Evolutionary conservation across 2,888 invertebrate genomes (phyloP), one percentile per base, ranked within the genome.

Genomic region (Helicoverpa assulta): DNA sequence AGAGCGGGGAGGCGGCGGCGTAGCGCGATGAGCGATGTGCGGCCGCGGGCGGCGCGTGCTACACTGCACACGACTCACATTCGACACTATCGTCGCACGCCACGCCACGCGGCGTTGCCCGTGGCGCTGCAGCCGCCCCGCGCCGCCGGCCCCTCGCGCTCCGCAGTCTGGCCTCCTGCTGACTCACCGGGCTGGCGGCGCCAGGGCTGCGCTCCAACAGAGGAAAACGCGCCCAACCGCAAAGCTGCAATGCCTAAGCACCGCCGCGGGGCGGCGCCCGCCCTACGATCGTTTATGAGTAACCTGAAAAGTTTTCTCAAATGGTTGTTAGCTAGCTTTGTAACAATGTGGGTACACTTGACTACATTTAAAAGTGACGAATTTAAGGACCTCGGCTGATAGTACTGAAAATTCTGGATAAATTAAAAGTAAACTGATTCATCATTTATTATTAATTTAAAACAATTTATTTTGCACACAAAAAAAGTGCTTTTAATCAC

Each of bases 21-120:
- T 90, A 91, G 94, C 94, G 93, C 92, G 92, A 89, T 81, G 88
- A 92, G 91, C 93, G 94, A 91, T 92, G 93, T 93, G 93, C 86
- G 92, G 92, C 94, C 94, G 94, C 95, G 92, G 93, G 88, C 93
- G 94, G 94, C 94, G 94, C 94, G 93, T 93, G 93, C 94, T 91
- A 94, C 94, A 94, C 94, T 94, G 92, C 92, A 89, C 89, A 86
- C 93, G 90, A 89, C 89, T 89, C 90, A 89, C 90, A 88, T 87
- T 86, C 79, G 78, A 84, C 82, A 81, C 84, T 78, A 81, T 76
- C 76, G 78, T 70, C 82, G 73, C 80, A 75, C 83, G 72, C 77
- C 75, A 67, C 76, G 82, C 85, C 79, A 83, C 84, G 85, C 85
- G 78, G 82, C 84, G 79, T 83, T 81, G 83, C 81, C 59, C 67